Base-by-base conservation (phyloP, 2,888 invertebrate species). In the Cosmorhoe ocellata region DNA sequence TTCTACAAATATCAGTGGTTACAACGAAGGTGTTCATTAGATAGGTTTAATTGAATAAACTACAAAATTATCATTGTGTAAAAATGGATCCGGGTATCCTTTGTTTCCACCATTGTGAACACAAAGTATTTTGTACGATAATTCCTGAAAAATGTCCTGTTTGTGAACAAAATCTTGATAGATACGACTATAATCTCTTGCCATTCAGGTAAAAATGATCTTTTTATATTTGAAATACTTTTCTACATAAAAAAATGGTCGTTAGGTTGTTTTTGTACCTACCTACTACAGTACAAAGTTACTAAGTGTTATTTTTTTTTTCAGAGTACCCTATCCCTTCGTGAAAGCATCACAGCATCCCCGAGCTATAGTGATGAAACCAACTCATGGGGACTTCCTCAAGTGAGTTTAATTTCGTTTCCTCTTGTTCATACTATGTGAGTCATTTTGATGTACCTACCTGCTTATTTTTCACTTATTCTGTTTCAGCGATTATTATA, bases 51-150 rank as follows among this genome's bases (percentile, higher is more conserved):
- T 80, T 79, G 71, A 82, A 67, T 67, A 76, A 66, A 67, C 54
- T 32, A 51, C 53, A 42, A 59, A n/a, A n/a, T 55, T 76, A 58
- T 71, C 58, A 54, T 58, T 44, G 60, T 67, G 59, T 56, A 62
- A 81, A 79, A 74, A 93, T 93, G 91, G 95, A 95, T 91, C 94
- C 95, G 68, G 95, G 95, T 71, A 95, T 97, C 77, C 92, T 97
- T 79, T 97, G 97, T 91, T 96, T 97, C 86, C 95, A 96, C 90
- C 98, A 98, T 85, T 97, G 97, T 81, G 93, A 92, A 50, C 92
- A 94, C 59, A 94, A 94, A 88, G 93, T 97, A 65, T 96, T 97
- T 87, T 97, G 96, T 78, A 94, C 95, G 71, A 85, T 90, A 63
- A 91, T 97, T 71, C 97, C 97, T 38, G 92, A 92, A 70, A 82